Evolutionary conservation across 2,888 invertebrate genomes (phyloP).

Genomic region (Chymomyza amoena): DNA sequence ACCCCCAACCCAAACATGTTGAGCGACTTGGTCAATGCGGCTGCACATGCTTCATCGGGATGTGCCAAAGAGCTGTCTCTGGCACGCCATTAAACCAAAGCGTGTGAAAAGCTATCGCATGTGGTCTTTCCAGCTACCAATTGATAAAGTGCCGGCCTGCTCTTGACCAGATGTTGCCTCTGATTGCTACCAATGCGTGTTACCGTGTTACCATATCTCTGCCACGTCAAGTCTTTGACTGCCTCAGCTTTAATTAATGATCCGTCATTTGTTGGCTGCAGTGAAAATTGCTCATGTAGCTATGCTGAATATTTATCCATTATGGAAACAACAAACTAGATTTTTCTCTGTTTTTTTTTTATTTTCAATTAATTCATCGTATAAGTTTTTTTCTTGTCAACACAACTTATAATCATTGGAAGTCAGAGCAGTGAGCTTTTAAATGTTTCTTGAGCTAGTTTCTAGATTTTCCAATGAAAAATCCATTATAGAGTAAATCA

Average conservation of each 20-base stretch:
- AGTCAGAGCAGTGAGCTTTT: constrained; percentile 5
- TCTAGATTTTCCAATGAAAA: constrained; percentile 28
- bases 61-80: constrained; percentile 29
- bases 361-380: constrained; percentile 41
- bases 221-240: constrained; percentile 13
- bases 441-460: constrained; percentile 24
- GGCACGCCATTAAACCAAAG: constrained; percentile 40
- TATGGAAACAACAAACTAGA: constrained; percentile 54
- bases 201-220: constrained; percentile 56
- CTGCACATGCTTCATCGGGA: constrained; percentile 7
- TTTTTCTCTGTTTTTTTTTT: constrained; percentile 41
- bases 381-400: constrained; percentile 17
- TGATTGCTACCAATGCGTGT: constrained; percentile 53
- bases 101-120: constrained; percentile 60
- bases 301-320: constrained; percentile 54
- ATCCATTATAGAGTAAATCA: background rate
- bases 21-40: background rate
- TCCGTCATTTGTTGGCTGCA: constrained; percentile 8
- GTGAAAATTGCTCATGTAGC: constrained; percentile 59
- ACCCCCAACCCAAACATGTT: background rate
- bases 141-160: background rate
- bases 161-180: constrained; percentile 21
- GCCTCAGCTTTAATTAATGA: background rate
- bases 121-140: constrained; percentile 9
- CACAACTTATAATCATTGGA: constrained; percentile 8